Base-by-base conservation (phyloP, 2,113 vertebrate genomes). In the Balaenoptera acutorostrata region DNA sequence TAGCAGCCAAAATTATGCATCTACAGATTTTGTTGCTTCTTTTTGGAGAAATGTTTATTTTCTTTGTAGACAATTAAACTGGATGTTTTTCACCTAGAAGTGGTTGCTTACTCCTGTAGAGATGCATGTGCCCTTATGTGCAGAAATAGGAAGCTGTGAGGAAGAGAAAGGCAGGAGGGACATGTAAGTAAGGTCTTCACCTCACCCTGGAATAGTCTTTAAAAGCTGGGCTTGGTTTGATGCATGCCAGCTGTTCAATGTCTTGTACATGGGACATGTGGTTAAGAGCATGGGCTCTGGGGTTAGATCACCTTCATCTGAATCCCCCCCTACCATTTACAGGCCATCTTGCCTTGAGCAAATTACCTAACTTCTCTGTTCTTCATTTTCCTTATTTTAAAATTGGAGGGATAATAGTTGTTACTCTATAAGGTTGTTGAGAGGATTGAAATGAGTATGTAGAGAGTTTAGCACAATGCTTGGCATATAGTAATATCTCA, bases 31-130 rank as follows among this genome's bases (percentile, higher is more conserved):
- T 61, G 68, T 33, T 80, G 33, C 55, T 88, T 95, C 55, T 66
- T 87, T 95, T 33, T 59, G 75, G 80, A 68, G 72, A 96, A 95
- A 94, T 57, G 44, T 57, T 96, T 88, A 57, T 96, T 96, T 91
- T 88, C 46, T 94, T 52, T 81, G 36, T 52, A 44, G 7, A 36
- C 27, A 95, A 74, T 69, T 72, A 52, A 84, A 57, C 81, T 84
- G 33, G 17, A 63, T 78, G 13, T 36, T 96, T 55, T 83, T 69
- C 12, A 88, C 49, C 77, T 85, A 68, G 64, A 93, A 93, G 36
- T 7, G 63, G 41, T 59, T 85, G 46, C n/a, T 63, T 21, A 46
- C 55, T 95, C 41, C 68, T 88, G 23, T 33, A 23, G 63, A 94
- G 63, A 75, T 36, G 7, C 33, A 18, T 5, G 11, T 88, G 36